These are phyloP conservation scores for Leptinotarsa haldemani DNA, from an alignment of 2,888 invertebrate species.

Conservation along the genomic window DNA sequence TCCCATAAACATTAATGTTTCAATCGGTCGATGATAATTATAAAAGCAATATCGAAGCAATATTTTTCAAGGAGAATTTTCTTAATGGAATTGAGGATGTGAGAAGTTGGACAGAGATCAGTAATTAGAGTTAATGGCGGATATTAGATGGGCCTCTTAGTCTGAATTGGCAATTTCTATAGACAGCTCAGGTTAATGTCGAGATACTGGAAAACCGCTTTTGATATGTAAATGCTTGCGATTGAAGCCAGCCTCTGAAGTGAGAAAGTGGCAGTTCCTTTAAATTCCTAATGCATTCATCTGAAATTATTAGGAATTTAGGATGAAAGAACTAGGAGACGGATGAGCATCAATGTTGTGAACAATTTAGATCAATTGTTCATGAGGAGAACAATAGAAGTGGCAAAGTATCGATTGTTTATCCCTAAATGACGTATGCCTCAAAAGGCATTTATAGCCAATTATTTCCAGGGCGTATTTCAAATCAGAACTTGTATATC, in stretches of 20 bases:
- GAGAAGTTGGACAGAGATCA: constrained; percentile 11
- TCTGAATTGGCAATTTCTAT: constrained; percentile 23
- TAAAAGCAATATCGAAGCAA: neutral
- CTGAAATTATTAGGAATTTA: neutral
- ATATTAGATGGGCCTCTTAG: neutral
- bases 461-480: no score
- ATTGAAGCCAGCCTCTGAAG: constrained; percentile 52
- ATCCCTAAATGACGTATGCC: no score
- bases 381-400: no score
- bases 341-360: neutral
- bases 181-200: constrained; percentile 46
- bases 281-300: neutral
- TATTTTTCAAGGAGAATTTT: neutral
- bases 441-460: no score
- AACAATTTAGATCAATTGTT: no score
- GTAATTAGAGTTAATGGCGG: constrained; percentile 6
- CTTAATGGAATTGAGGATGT: constrained; percentile 1
- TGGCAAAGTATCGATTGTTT: no score
- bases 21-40: neutral
- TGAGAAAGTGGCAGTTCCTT: constrained; percentile 31
- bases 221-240: constrained; percentile 60
- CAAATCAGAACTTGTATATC: no score
- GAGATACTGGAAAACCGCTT: constrained; percentile 57
- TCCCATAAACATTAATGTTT: neutral
- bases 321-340: no score